Conservation (phyloP, 1,140 invertebrate genomes). For the Nasonia vitripennis region DNA sequence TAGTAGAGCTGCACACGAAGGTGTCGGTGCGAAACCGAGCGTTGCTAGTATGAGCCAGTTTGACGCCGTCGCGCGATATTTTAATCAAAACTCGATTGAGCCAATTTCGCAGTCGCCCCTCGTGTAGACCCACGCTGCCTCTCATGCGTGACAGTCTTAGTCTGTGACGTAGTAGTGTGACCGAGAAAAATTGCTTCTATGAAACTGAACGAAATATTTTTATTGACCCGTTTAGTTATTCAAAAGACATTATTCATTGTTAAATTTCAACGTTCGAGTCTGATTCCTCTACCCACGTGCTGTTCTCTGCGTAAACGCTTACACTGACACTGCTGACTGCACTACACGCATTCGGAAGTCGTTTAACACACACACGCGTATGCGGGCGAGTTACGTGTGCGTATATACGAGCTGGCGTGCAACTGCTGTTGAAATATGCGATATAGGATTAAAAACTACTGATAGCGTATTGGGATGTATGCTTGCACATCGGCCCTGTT, state of each 20-base stretch:
- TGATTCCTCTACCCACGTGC: neutral
- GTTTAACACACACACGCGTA: neutral
- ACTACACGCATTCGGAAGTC: neutral
- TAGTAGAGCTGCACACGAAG: neutral
- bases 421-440: neutral
- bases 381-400: neutral
- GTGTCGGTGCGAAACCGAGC: neutral
- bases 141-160: constrained; percentile 1
- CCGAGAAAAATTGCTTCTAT: neutral
- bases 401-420: neutral
- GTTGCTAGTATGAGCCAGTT: constrained; percentile 15
- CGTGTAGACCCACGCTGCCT: too few species aligned
- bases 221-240: too few species aligned
- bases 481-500: neutral
- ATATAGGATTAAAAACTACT: neutral
- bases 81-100: constrained; percentile 39
- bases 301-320: neutral
- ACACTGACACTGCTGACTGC: too few species aligned
- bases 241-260: too few species aligned
- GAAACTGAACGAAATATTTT: neutral
- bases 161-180: neutral
- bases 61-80: constrained; percentile 29
- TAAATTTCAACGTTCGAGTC: too few species aligned
- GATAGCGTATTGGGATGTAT: neutral
- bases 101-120: constrained; percentile 14